These are phyloP conservation scores for Aleiodes leptofemur DNA, from an alignment of 2,888 invertebrate genomes.

Conservation along the genomic window DNA sequence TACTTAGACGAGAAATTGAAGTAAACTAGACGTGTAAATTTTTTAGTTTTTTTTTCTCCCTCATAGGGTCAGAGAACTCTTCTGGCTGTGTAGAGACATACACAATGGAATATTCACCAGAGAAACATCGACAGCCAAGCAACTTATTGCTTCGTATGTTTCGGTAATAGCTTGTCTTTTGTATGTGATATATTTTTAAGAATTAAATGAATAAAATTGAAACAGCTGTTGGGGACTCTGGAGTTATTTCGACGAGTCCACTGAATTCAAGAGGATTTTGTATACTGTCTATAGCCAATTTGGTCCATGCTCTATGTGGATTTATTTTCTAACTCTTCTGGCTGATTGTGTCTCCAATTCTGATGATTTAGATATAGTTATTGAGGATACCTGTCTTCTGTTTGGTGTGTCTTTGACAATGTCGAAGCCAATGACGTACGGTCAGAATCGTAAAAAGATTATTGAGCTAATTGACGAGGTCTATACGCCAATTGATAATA, in stretches of 20 bases:
- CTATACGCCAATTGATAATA: not conserved
- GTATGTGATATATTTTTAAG: no score
- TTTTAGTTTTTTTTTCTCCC: no score
- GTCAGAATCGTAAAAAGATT: not conserved
- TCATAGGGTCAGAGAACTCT: no score
- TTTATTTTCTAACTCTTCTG: not conserved
- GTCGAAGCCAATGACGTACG: not conserved
- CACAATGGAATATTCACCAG: no score
- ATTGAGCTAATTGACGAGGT: not conserved
- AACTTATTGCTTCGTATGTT: no score
- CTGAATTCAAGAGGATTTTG: not conserved
- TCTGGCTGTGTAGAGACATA: no score
- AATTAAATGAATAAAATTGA: no score
- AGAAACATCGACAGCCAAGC: no score
- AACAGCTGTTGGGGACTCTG: not conserved
- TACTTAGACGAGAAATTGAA: no score
- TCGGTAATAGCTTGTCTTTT: no score
- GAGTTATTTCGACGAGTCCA: not conserved
- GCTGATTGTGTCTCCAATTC: not conserved
- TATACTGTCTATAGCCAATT: not conserved
- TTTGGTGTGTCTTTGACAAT: not conserved
- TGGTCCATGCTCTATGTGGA: not conserved
- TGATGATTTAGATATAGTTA: not conserved
- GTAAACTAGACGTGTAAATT: no score
- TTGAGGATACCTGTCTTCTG: not conserved